Conservation (phyloP, 2,113 vertebrate species). For the Strix aluco region DNA sequence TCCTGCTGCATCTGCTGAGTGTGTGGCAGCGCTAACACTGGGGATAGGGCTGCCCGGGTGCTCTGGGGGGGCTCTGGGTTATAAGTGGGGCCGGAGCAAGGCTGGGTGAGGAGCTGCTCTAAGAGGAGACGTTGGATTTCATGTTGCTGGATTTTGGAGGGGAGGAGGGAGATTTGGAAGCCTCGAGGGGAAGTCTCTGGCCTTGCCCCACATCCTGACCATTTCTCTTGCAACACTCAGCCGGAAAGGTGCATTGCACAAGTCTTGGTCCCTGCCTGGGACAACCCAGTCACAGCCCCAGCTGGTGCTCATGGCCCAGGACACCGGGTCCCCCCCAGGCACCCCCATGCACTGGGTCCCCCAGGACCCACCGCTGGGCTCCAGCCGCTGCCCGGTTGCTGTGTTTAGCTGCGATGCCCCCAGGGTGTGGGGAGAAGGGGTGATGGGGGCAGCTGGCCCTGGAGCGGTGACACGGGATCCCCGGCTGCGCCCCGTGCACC, state of each 20-base stretch:
- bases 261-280: not conserved
- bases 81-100: rapidly evolving
- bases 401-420: not conserved
- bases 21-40: rapidly evolving
- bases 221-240: not conserved
- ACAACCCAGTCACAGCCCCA: rapidly evolving
- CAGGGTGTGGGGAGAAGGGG: not conserved
- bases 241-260: not conserved
- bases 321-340: rapidly evolving
- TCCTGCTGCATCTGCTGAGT: rapidly evolving
- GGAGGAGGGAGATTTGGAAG: not conserved
- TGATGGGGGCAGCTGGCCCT: not conserved
- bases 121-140: not conserved
- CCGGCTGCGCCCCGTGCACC: rapidly evolving
- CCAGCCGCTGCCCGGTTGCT: not conserved
- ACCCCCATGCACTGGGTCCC: not conserved
- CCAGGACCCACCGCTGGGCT: not conserved
- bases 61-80: not conserved
- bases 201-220: conserved; percentile 50
- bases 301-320: not conserved
- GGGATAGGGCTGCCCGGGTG: not conserved
- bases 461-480: rapidly evolving
- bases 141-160: not conserved
- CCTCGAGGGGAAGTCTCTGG: not conserved
- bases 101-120: not conserved